Conservation (phyloP, 2,888 invertebrate species). For the Acronicta psi region DNA sequence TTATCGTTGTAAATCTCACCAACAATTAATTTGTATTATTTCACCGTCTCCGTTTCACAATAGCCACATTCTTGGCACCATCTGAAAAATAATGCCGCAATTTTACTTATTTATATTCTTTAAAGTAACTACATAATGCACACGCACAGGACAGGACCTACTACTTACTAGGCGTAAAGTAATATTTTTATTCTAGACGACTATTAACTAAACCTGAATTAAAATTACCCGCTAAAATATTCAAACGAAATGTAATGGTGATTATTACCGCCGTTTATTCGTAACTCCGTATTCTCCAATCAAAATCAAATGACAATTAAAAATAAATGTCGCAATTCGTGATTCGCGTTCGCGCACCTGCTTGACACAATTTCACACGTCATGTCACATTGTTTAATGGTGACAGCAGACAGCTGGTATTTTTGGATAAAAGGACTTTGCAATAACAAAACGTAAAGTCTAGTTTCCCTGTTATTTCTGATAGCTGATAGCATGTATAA, state of each 20-base stretch:
- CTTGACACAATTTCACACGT: slow-evolving; percentile 13
- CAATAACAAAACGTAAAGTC: slow-evolving; percentile 27
- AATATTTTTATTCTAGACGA: too few species aligned
- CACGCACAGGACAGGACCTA: background rate
- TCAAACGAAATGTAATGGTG: slow-evolving; percentile 44
- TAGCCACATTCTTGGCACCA: slow-evolving; percentile 71
- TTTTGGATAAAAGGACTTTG: background rate
- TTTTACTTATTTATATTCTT: too few species aligned
- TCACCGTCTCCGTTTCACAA: slow-evolving; percentile 28
- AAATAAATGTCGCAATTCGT: slow-evolving; percentile 5
- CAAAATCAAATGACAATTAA: slow-evolving; percentile 47
- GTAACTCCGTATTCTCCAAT: slow-evolving; percentile 32
- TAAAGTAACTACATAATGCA: background rate
- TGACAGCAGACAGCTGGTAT: background rate
- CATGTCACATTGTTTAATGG: too few species aligned
- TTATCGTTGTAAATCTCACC: slow-evolving; percentile 15
- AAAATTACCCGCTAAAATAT: slow-evolving; percentile 59
- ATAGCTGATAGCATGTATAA: background rate
- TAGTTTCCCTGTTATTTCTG: background rate
- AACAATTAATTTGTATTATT: slow-evolving; percentile 44
- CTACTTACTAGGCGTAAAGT: too few species aligned
- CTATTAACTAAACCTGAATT: slow-evolving; percentile 10
- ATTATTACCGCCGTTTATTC: too few species aligned
- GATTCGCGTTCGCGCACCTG: slow-evolving; percentile 2
- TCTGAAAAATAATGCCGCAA: slow-evolving; percentile 65